Base-by-base conservation (phyloP, 2,888 invertebrate species). In the Drosophila melanocephala region DNA sequence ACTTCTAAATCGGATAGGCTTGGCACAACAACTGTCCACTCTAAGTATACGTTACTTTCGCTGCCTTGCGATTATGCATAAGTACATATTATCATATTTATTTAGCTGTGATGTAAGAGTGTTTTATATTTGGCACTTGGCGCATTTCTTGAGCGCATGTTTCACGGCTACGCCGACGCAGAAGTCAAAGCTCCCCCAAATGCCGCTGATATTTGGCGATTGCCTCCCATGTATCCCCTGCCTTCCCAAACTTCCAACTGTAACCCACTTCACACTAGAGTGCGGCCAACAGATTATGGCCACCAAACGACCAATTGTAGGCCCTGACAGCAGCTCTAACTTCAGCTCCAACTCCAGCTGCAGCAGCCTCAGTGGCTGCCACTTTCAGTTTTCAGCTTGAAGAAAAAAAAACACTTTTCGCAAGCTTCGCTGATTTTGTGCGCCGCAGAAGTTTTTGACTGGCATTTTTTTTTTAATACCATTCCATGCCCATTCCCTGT, bases 341-440 rank as follows among this genome's bases (percentile, higher is more conserved):
- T 59, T 33, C 52, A 32, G 26, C 30, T 37, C 50, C 63, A 44
- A 51, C 66, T 50, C 14, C 28, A 62, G 58, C 61, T 68, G 51
- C 79, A 70, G 51, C 79, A 70, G 69, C 68, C 64, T 61, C 70
- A 73, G 63, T 73, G 65, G n/a, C 64, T 64, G 69, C 63, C 75
- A 82, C 83, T 79, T 85, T 82, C 85, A 75, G 69, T 82, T 81
- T 75, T 66, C 35, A 56, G 56, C 50, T 44, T 51, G 39, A 70
- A 71, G 73, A 72, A 55, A 67, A 70, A 84, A 79, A 77, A 84
- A 84, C 75, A 59, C 66, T 87, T 81, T 83, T 85, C 77, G 83
- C 81, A 87, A 88, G 90, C 90, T 88, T 90, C 77, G 90, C 32
- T 90, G 91, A 77, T 79, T 90, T 87, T 80, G 58, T 68, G 76